These are phyloP conservation scores for Eremophila alpestris DNA, from an alignment of 2,797 vertebrate species.

Conservation along the genomic window DNA sequence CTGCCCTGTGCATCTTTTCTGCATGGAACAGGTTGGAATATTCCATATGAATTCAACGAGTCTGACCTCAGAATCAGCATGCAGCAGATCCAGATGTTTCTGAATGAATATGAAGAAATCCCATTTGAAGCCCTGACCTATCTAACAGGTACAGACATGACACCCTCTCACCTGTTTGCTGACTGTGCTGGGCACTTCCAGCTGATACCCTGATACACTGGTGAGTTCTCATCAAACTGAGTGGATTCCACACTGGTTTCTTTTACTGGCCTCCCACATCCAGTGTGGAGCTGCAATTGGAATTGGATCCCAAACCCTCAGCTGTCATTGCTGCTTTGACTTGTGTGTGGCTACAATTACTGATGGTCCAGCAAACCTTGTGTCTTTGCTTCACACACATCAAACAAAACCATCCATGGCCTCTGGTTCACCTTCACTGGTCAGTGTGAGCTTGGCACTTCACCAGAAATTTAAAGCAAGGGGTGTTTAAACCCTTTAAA, in stretches of 20 bases:
- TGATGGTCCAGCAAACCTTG: background rate
- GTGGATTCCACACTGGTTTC: background rate
- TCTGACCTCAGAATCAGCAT: conserved; percentile 93
- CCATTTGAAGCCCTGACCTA: conserved; percentile 91
- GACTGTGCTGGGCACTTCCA: background rate
- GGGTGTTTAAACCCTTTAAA: background rate
- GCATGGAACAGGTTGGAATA: conserved; percentile 89
- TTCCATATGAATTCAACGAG: conserved; percentile 95
- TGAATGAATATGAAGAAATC: conserved; percentile 89
- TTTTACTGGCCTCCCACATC: background rate
- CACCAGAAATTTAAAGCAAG: background rate
- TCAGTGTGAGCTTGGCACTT: background rate
- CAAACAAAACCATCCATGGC: background rate
- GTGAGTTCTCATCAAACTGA: background rate
- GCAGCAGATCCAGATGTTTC: conserved; percentile 93
- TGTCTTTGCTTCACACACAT: background rate
- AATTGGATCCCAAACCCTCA: background rate
- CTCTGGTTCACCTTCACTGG: background rate
- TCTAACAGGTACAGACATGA: conserved; percentile 83
- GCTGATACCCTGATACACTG: background rate
- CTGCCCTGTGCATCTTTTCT: background rate
- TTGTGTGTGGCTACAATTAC: background rate
- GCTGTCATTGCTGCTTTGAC: background rate
- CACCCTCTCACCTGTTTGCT: background rate
- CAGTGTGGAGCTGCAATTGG: background rate